Conservation (phyloP, 2,113 vertebrate genomes). For the Corvus cornix region DNA sequence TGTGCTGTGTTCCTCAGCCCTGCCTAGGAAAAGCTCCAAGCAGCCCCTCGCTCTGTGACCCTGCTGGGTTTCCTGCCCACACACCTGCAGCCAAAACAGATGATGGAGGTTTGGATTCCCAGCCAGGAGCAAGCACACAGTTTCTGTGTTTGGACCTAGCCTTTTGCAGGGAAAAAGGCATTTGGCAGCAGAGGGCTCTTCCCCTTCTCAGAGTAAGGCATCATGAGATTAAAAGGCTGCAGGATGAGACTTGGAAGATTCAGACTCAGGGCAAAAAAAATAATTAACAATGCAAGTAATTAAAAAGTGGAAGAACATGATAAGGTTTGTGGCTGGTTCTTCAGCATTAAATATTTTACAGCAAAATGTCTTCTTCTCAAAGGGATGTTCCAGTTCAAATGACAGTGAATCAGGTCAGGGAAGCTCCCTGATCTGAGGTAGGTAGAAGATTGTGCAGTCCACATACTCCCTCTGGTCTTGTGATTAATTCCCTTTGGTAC, state of each 20-base stretch:
- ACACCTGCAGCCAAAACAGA: rapidly evolving
- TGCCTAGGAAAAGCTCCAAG: background rate
- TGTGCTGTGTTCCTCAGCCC: background rate
- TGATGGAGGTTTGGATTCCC: background rate
- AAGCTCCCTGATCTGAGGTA: conserved; percentile 9
- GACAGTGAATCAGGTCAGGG: background rate
- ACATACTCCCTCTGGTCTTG: background rate
- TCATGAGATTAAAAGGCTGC: background rate
- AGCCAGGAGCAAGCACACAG: background rate
- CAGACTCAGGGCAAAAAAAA: background rate
- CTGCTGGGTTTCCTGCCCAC: background rate
- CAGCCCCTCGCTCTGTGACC: rapidly evolving
- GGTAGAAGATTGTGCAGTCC: background rate
- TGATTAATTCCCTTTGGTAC: conserved; percentile 36
- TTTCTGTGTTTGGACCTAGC: background rate
- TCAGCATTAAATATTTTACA: background rate
- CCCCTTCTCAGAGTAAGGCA: background rate
- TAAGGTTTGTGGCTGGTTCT: background rate
- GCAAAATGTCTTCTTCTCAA: background rate
- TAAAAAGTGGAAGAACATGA: background rate
- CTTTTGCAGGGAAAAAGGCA: background rate
- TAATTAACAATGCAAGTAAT: background rate
- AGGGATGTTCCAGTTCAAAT: background rate
- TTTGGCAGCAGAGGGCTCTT: background rate
- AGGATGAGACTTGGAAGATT: background rate